Evolutionary conservation across 2,888 invertebrate genomes (phyloP), one percentile per base, ranked within the genome.

Genomic region (Chrysodeixis includens): DNA sequence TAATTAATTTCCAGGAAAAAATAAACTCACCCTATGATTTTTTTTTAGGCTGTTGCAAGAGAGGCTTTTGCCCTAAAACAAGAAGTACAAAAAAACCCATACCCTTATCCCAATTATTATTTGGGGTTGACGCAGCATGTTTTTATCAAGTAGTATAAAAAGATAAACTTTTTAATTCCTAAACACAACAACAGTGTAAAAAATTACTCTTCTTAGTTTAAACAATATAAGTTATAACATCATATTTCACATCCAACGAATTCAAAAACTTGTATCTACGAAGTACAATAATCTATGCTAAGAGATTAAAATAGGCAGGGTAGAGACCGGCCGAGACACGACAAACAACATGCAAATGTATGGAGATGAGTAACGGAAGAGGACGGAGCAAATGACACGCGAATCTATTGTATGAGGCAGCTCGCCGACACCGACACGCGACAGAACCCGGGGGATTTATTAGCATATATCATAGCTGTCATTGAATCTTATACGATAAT

Each of bases 301-400:
- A 62, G 49, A 14, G 58, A 65, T 76, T 59, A 62, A 76, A 73
- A 66, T 71, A 62, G 76, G 62, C 56, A 75, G 52, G 69, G 30
- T 44, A 40, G 64, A 60, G 54, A 66, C 63, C 62, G 56, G 35
- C 69, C 56, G 46, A 71, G 63, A 55, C 22, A 69, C 71, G 71
- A 77, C 80, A 80, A 77, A 80, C 69, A 78, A 71, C 63, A 78
- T 78, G 78, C 78, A 78, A 80, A 80, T 78, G 16, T 78, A 78
- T 80, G 80, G 71, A 77, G 74, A 78, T 78, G 65, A 80, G 80
- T 63, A 53, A 59, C 35, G 67, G 63, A 71, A 64, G 71, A 77
- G 78, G 78, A 57, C 62, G 59, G 30, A 65, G 65, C 61, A 71
- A 78, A 77, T 74, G 74, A 80, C 78, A 78, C 67, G 65, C 59